These are phyloP conservation scores for Lycodopsis pacificus DNA, from an alignment of 2,797 vertebrate genomes.

Conservation along the genomic window DNA sequence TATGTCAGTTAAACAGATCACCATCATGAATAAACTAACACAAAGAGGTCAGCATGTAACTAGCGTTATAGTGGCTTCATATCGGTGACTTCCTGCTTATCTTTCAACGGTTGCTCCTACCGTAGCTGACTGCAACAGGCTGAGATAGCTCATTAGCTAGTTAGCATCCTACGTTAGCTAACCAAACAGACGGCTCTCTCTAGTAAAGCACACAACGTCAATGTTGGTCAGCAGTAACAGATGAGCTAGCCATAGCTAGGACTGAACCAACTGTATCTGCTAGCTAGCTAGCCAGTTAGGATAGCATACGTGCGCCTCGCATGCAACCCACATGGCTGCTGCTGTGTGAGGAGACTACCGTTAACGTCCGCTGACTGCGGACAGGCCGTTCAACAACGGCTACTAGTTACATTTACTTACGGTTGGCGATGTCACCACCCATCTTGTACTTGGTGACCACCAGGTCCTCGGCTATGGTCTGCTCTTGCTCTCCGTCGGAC, in stretches of 20 bases:
- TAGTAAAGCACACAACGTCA: background rate
- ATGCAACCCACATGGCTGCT: conserved; percentile 76
- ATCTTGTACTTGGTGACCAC: conserved; percentile 95
- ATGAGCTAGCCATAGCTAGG: conserved; percentile 3
- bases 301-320: conserved; percentile 46
- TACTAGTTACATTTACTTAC: conserved; percentile 78
- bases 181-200: background rate
- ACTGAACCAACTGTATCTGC: conserved; percentile 29
- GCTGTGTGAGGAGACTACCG: background rate
- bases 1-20: background rate
- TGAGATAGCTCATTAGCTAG: conserved; percentile 31
- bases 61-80: background rate
- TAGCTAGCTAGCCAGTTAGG: conserved; percentile 25
- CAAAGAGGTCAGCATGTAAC: background rate
- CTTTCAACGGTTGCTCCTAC: background rate
- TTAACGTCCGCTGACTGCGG: background rate
- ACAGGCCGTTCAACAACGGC: conserved; percentile 42
- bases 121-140: background rate
- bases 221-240: background rate
- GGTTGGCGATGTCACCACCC: conserved; percentile 92
- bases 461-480: conserved; percentile 91
- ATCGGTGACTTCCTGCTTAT: conserved; percentile 7
- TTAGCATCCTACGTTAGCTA: conserved; percentile 27
- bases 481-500: conserved; percentile 93
- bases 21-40: background rate